Base-by-base conservation (phyloP, 2,113 vertebrate genomes). In the Callipepla californica region DNA sequence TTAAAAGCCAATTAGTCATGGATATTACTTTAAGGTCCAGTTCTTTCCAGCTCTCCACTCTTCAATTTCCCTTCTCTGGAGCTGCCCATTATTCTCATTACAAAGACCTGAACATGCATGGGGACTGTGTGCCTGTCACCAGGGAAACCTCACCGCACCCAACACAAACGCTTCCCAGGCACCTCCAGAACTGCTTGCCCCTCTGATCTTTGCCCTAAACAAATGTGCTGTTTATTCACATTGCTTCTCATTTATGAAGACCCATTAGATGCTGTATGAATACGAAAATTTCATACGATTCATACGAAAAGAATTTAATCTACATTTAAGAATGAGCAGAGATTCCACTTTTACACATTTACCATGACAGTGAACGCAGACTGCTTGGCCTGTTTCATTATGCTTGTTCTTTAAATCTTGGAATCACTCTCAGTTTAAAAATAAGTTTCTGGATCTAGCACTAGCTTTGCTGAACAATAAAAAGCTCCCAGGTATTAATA, bases 1-100 rank as follows among this genome's bases (percentile, higher is more conserved):
- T 98, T 98, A 98, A 98, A 98, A 96, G 96, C 88, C 94, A 97
- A 91, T 98, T 97, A 95, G 96, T 98, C 96, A 98, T 68, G 90
- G 96, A 44, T 81, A 80, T 95, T 96, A 89, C 81, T 89, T 95
- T 58, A 51, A 61, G 80, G 89, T 77, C 85, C 70, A 81, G 44
- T 42, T 69, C 85, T 91, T 40, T 95, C 95, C 96, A 95, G 68
- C 92, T 79, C 80, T 80, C 57, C 47, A 47, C 61, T 90, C 80
- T 59, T 7, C 74, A 72, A 45, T 77, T 87, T 25, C 69, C 38
- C 81, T 76, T 55, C 67, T 75, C 74, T 75, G 4, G 25, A 84
- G 90, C 91, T 70, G 81, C 80, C 84, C 85, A 87, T 96, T 97
- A 38, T 96, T 59, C 51, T 58, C 67, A 47, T 53, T 18, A 97